Conservation (phyloP, 2,888 invertebrate genomes). For the Germaria angustata region DNA sequence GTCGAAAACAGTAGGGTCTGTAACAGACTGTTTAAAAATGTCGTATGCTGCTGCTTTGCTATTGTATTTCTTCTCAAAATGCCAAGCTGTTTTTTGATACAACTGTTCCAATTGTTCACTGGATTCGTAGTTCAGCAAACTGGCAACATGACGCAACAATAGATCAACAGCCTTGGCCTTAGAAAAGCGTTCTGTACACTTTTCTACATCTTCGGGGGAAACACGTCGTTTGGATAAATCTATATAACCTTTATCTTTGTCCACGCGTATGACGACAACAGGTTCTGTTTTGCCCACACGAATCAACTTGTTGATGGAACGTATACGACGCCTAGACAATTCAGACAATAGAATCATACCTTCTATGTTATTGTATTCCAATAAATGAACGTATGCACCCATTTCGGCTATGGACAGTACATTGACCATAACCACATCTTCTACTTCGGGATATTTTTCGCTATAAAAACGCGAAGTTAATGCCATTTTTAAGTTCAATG, state of each 20-base stretch:
- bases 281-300: constrained; percentile 99
- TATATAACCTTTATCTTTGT: constrained; percentile 99
- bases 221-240: constrained; percentile 99
- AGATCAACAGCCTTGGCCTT: constrained; percentile 99
- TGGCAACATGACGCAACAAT: constrained; percentile 97
- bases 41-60: constrained; percentile 98
- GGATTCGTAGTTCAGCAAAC: constrained; percentile 92
- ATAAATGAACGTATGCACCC: constrained; percentile 98
- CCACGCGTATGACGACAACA: constrained; percentile 99
- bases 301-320: constrained; percentile 99
- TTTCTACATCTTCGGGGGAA: constrained; percentile 97
- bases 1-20: constrained; percentile 95
- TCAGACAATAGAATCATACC: constrained; percentile 99
- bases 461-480: constrained; percentile 98
- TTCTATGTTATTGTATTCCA: constrained; percentile 99
- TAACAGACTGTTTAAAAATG: constrained; percentile 98
- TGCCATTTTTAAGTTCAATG: constrained; percentile 83
- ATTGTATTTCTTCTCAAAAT: constrained; percentile 97
- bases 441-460: constrained; percentile 97
- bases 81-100: constrained; percentile 98
- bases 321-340: constrained; percentile 97
- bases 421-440: constrained; percentile 99
- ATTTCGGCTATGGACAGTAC: constrained; percentile 99
- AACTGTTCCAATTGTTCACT: constrained; percentile 97
- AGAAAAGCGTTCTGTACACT: constrained; percentile 98